These are phyloP conservation scores for Ochropleura plecta DNA, from an alignment of 2,888 invertebrate species.

Conservation along the genomic window DNA sequence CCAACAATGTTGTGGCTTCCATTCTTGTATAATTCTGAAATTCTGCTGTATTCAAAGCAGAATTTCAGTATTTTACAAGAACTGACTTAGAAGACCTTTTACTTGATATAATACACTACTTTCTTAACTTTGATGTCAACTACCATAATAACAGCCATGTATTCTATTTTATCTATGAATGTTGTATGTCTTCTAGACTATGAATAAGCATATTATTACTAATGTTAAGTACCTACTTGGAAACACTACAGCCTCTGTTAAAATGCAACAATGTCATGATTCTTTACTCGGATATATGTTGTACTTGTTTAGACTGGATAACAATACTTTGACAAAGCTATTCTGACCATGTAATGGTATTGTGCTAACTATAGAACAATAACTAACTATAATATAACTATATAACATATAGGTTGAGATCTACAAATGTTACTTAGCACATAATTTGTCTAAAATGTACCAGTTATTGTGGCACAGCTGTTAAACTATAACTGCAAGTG, in stretches of 20 bases:
- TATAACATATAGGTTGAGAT: not conserved
- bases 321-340: not conserved
- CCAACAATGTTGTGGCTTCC: not conserved
- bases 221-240: constrained; percentile 13
- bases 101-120: not conserved
- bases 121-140: not conserved
- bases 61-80: not conserved
- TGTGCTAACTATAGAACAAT: not conserved
- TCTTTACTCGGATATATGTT: not conserved
- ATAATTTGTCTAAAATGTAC: not conserved
- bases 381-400: no score
- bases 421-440: not conserved
- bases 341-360: not conserved
- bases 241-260: constrained; percentile 21
- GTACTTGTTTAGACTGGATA: no score
- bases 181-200: not conserved
- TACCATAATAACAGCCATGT: not conserved
- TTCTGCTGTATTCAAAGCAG: no score
- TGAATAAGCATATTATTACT: not conserved
- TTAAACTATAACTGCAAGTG: not conserved
- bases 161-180: constrained; percentile 2
- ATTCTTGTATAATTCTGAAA: not conserved
- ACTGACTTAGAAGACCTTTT: not conserved
- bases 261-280: constrained; percentile 16
- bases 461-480: not conserved